phyloP scores from a whole-genome alignment of 2,797 vertebrate genomes.

The Danio jaintianensis region DNA sequence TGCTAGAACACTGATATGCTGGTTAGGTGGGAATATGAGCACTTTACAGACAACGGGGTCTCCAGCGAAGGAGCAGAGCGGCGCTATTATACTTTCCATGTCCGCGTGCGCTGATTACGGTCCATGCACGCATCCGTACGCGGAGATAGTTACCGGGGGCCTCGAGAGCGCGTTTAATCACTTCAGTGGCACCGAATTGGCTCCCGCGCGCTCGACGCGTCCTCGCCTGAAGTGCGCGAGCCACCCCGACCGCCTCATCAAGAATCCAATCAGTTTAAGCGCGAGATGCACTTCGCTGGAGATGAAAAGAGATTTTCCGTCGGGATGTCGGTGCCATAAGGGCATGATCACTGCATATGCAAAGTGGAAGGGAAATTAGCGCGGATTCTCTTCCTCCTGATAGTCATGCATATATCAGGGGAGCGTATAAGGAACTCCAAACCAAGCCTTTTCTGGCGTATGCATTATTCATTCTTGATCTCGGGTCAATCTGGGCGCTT shows the following conservation, averaged over 20 bases:
- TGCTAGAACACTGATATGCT: conserved; percentile 60
- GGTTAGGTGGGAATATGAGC: conserved; percentile 67
- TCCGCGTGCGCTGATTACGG: conserved; percentile 89
- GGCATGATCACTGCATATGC: conserved; percentile 80
- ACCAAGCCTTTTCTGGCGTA: conserved; percentile 40
- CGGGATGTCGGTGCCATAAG: conserved; percentile 59
- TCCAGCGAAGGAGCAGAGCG: conserved; percentile 57
- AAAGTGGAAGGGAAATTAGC: conserved; percentile 82
- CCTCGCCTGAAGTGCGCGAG: conserved; percentile 76
- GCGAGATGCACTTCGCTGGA: conserved; percentile 66
- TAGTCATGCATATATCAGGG: conserved; percentile 60
- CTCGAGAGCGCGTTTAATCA: conserved; percentile 85
- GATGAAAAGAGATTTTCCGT: conserved; percentile 66
- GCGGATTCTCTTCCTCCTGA: conserved; percentile 63
- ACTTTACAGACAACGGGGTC: conserved; percentile 78
- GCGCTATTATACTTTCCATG: conserved; percentile 67
- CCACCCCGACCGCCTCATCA: conserved; percentile 80
- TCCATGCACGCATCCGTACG: conserved; percentile 80
- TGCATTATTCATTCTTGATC: conserved; percentile 52
- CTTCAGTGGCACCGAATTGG: conserved; percentile 87
- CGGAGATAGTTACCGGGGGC: conserved; percentile 57
- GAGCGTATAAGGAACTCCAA: conserved; percentile 11
- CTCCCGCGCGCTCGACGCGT: conserved; percentile 75
- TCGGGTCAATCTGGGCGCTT: conserved; percentile 26
- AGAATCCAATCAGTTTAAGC: conserved; percentile 81